Evolutionary conservation across 2,797 vertebrate species (phyloP).

Genomic region (Gobionotothen gibberifrons): DNA sequence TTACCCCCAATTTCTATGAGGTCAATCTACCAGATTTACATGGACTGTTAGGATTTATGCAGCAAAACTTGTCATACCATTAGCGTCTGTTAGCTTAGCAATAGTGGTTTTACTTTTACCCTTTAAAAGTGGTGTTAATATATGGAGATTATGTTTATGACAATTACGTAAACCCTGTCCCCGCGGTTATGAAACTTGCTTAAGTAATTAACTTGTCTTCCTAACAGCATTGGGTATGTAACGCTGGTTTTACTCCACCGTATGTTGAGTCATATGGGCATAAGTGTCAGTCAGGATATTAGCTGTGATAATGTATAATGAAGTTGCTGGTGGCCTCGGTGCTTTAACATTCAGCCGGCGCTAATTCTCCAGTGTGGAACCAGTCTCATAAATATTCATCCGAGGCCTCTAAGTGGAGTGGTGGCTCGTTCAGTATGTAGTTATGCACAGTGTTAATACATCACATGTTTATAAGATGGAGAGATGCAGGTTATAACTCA

Average conservation of each 20-base stretch:
- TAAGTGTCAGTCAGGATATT: slow-evolving; percentile 12
- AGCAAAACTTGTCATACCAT: not conserved
- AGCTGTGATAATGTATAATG: slow-evolving; percentile 22
- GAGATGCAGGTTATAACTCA: slow-evolving; percentile 32
- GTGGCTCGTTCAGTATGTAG: slow-evolving; percentile 56
- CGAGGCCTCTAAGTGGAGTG: slow-evolving; percentile 39
- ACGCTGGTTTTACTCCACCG: slow-evolving; percentile 1
- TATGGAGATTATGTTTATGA: no score
- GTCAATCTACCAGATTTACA: no score
- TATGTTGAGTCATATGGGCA: slow-evolving; percentile 4
- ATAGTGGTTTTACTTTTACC: no score
- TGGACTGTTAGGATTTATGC: not conserved
- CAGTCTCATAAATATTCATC: slow-evolving; percentile 67
- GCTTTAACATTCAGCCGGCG: slow-evolving; percentile 50
- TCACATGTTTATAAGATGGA: slow-evolving; percentile 43
- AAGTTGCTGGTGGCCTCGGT: slow-evolving; percentile 37
- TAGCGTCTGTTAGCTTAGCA: no score
- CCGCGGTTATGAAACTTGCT: not conserved
- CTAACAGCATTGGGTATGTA: not conserved
- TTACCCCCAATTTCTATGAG: no score
- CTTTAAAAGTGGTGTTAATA: no score
- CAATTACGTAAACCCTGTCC: no score
- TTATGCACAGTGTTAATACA: slow-evolving; percentile 42
- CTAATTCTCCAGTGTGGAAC: slow-evolving; percentile 39
- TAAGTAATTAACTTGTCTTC: not conserved